These are phyloP conservation scores for Pachycephala philippinensis DNA, from an alignment of 2,113 vertebrate genomes.

Conservation along the genomic window DNA sequence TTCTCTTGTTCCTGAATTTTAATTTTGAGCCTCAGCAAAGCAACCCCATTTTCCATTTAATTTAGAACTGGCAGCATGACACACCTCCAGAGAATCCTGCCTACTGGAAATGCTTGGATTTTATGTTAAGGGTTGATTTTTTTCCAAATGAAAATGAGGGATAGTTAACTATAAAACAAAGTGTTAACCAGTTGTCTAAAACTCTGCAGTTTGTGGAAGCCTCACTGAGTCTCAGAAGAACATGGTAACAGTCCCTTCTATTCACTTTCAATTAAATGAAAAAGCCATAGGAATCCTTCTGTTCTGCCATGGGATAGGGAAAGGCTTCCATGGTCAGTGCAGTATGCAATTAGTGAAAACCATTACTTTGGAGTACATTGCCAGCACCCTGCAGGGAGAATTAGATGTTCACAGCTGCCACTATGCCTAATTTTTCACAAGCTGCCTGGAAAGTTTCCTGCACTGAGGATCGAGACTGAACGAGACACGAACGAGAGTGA, in stretches of 20 bases:
- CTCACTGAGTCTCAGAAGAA: background rate
- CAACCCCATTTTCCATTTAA: background rate
- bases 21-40: background rate
- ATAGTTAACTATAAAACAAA: background rate
- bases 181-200: background rate
- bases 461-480: background rate
- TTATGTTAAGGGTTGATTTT: background rate
- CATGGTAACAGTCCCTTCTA: background rate
- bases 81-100: background rate
- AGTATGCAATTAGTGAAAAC: background rate
- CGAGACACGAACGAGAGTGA: background rate
- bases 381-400: background rate
- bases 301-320: background rate
- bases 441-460: background rate
- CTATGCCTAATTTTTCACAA: background rate
- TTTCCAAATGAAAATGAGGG: background rate
- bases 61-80: background rate
- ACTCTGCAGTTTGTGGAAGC: background rate
- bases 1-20: background rate
- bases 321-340: background rate
- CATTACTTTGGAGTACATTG: background rate
- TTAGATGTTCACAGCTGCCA: background rate
- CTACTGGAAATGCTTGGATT: background rate
- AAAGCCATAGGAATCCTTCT: background rate
- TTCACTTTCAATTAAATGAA: conserved; percentile 39